Evolutionary conservation across 2,888 invertebrate species (phyloP), one percentile per base, ranked within the genome.

Genomic region (Chloromyia formosa): DNA sequence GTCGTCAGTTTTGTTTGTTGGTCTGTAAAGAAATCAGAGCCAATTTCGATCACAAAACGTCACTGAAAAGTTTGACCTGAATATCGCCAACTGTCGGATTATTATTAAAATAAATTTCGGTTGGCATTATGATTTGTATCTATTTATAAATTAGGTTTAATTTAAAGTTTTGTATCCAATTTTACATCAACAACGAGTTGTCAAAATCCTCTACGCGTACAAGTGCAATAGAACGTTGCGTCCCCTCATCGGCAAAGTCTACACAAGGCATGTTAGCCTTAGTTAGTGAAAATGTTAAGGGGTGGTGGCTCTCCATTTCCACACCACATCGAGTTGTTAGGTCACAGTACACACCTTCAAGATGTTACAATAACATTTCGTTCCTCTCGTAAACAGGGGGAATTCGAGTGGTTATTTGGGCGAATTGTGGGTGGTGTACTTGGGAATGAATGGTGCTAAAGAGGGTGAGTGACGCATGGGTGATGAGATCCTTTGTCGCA

Each of bases 61-160:
- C 16, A n/a, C 49, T 49, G 49, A 12, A n/a, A 49, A 49, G 2
- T 40, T 49, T n/a, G 66, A 20, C 42, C 42, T 49, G 23, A 49
- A 66, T 66, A 14, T 45, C 35, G 1, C 14, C 42, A 14, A 3
- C 20, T 49, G 16, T 66, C 66, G 4, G 49, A 66, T 22, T 45
- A 49, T 22, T 62, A 40, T 35, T 35, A 62, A 27, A 40, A 12
- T 40, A 35, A n/a, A 12, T 49, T 40, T 18, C 60, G 1, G 4
- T 10, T 60, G 60, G 16, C 60, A 27, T 60, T 10, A 60, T 60
- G 27, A 16, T 18, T 35, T 62, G 4, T 40, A 40, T 62, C 62
- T 62, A 62, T 62, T 62, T 62, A 40, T 62, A 62, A 62, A 40
- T n/a, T 62, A 22, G 1, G 40, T 16, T 40, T 62, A 62, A 62